Conservation (phyloP, 2,113 vertebrate genomes). For the Edolisoma coerulescens region DNA sequence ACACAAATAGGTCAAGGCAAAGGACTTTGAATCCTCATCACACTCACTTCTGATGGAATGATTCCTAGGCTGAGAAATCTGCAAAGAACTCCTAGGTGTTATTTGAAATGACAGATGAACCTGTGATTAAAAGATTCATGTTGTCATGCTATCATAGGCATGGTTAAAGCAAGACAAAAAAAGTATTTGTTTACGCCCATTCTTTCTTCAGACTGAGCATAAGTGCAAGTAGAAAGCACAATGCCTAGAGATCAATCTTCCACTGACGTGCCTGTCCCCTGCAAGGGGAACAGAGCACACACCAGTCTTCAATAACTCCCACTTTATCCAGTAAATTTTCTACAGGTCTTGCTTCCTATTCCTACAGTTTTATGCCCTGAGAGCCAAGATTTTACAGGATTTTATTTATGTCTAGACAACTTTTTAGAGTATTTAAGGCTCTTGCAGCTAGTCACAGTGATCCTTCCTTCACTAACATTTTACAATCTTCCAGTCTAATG, state of each 20-base stretch:
- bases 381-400: not conserved
- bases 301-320: not conserved
- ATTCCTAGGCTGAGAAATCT: not conserved
- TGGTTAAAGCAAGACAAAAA: not conserved
- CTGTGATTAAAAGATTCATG: not conserved
- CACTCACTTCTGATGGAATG: not conserved
- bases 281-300: not conserved
- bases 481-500: not conserved
- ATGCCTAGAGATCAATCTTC: not conserved
- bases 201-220: not conserved
- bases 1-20: not conserved
- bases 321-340: not conserved
- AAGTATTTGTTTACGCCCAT: not conserved
- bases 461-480: not conserved
- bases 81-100: not conserved
- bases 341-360: not conserved
- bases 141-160: not conserved
- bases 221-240: not conserved
- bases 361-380: not conserved
- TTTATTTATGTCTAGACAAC: not conserved
- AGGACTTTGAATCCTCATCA: not conserved
- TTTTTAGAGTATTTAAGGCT: not conserved
- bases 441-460: not conserved
- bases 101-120: not conserved
- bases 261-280: fast-evolving